Evolutionary conservation across 2,888 invertebrate species (phyloP), one percentile per base, ranked within the genome.

Genomic region (Coleophora flavipennella): DNA sequence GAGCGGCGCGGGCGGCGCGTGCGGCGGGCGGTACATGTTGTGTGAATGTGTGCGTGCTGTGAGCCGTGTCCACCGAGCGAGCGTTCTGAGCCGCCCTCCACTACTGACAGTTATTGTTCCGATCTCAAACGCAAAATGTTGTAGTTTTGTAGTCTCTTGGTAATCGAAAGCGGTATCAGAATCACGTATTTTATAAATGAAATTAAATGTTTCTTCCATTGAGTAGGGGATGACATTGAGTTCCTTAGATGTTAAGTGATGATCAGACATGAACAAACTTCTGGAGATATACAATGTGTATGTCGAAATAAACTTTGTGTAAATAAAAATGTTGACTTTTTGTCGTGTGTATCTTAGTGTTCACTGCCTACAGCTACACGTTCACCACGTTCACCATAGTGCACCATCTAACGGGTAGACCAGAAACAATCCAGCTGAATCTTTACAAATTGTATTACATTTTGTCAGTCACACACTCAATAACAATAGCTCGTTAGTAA

Each of bases 321-420:
- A 83, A 83, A 83, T 83, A 83, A 80, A 71, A n/a, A 67, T 67
- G 62, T 74, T 69, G 77, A 75, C 73, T 79, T 76, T 76, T 75
- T 67, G 68, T 77, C 59, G 64, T 65, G 62, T 66, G 59, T 62
- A 20, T 20, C 20, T 20, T 20, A 20, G 20, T 6, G 20, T 6
- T n/a, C n/a, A n/a, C n/a, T n/a, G n/a, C n/a, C n/a, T n/a, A n/a
- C n/a, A n/a, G n/a, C 20, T 20, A 4, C 6, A 20, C 20, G 20
- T 20, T n/a, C 20, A 20, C 20, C 20, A 20, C 20, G 20, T 4
- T 3, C 20, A 20, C 20, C 20, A 20, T 20, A 20, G 20, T 20
- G 3, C n/a, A n/a, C n/a, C n/a, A n/a, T n/a, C n/a, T n/a, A n/a
- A n/a, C n/a, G n/a, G n/a, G n/a, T n/a, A n/a, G n/a, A n/a, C n/a